These are phyloP conservation scores for Drosophila neonasuta DNA, from an alignment of 2,888 invertebrate species.

Conservation along the genomic window DNA sequence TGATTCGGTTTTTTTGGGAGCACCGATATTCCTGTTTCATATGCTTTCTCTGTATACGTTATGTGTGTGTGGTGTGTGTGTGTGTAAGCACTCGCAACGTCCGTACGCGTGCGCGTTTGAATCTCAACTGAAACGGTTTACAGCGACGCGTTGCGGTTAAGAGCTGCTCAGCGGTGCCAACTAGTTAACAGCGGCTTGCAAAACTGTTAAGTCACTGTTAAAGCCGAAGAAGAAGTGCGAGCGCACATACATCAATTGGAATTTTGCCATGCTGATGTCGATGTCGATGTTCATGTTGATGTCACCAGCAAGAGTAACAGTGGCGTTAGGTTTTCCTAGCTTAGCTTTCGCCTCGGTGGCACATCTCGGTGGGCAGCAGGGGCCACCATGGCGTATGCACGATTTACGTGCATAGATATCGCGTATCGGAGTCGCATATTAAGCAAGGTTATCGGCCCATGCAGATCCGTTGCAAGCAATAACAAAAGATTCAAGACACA, in stretches of 20 bases:
- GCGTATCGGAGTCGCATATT: conserved; percentile 28
- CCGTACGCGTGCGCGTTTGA: conserved; percentile 71
- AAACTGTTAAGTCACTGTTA: conserved; percentile 41
- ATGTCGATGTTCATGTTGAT: conserved; percentile 13
- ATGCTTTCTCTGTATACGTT: conserved; percentile 56
- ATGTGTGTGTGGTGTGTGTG: conserved; percentile 10
- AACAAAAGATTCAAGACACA: conserved; percentile 48
- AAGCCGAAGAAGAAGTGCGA: conserved; percentile 9
- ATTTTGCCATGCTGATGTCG: conserved; percentile 35
- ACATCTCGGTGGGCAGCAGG: background rate
- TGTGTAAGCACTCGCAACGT: conserved; percentile 38
- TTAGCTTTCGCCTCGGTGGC: conserved; percentile 45
- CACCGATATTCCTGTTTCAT: conserved; percentile 59
- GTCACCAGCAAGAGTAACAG: conserved; percentile 28
- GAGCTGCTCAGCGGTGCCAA: conserved; percentile 37
- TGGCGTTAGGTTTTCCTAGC: conserved; percentile 13
- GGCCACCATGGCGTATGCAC: conserved; percentile 33
- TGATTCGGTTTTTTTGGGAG: conserved; percentile 34
- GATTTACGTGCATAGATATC: conserved; percentile 46
- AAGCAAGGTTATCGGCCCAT: conserved; percentile 48
- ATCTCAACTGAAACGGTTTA: conserved; percentile 75
- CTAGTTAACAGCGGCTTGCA: conserved; percentile 38
- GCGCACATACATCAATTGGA: conserved; percentile 34
- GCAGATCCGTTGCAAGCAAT: conserved; percentile 45
- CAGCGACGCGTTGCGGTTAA: conserved; percentile 60